A percentile compares a stretch with the other conserved stretches of the same genome.
phyloP scores from a whole-genome alignment of 1,140 invertebrate genomes.

The Chionoecetes opilio region DNA sequence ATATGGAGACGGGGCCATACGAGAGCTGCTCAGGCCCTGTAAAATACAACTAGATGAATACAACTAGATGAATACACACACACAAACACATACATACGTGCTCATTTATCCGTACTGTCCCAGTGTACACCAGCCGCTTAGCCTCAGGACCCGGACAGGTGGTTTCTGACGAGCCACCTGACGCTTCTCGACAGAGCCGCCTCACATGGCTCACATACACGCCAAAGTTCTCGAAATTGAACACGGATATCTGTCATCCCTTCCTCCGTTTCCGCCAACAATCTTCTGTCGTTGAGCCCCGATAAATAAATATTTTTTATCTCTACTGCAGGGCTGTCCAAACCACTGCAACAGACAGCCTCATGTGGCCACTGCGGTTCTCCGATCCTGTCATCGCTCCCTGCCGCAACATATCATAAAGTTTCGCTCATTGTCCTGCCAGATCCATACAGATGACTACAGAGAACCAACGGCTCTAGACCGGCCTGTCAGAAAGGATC shows the following conservation, averaged over 20 bases:
- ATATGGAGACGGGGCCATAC: no score
- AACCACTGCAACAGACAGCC: background rate
- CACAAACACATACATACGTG: background rate
- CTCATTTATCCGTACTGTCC: background rate
- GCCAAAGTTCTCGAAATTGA: background rate
- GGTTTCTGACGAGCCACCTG: slow-evolving; percentile 15
- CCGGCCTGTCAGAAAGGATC: background rate
- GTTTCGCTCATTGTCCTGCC: background rate
- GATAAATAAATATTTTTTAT: background rate
- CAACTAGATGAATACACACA: no score
- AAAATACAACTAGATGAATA: no score
- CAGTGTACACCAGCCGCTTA: background rate
- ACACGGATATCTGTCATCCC: background rate
- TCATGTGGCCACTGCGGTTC: background rate
- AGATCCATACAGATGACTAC: background rate
- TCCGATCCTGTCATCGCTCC: background rate
- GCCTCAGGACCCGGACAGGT: background rate
- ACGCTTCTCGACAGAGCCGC: background rate
- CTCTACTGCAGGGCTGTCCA: background rate
- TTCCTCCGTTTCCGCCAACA: background rate
- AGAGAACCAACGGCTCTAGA: background rate
- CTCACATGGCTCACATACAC: background rate
- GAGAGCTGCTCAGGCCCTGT: no score
- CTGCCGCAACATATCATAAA: background rate
- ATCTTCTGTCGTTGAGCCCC: background rate